These are phyloP conservation scores for Coracias cyanogaster DNA, from an alignment of 2,797 vertebrate genomes.

Conservation along the genomic window DNA sequence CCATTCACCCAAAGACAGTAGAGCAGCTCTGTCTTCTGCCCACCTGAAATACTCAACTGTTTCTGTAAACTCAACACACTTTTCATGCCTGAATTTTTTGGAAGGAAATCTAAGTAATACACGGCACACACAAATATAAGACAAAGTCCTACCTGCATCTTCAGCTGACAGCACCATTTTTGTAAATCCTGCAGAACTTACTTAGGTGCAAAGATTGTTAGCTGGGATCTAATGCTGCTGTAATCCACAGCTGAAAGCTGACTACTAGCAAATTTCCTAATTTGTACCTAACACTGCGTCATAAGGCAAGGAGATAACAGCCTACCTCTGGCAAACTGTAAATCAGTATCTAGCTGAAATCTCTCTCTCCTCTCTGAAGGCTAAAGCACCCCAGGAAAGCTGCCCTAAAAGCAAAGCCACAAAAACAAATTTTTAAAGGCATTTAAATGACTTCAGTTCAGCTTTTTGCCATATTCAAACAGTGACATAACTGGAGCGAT, in stretches of 20 bases:
- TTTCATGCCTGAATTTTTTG: background rate
- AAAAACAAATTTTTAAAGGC: conserved; percentile 1
- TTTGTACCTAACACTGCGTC: background rate
- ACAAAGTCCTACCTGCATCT: background rate
- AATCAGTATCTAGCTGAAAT: background rate
- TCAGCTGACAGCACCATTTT: background rate
- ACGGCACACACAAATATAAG: background rate
- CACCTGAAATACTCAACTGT: background rate
- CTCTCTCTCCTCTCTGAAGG: background rate
- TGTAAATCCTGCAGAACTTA: background rate
- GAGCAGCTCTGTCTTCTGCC: background rate
- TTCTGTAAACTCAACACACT: background rate
- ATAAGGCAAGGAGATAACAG: background rate
- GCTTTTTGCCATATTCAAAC: conserved; percentile 1
- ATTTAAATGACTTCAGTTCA: background rate
- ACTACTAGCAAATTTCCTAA: background rate
- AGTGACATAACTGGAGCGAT: conserved; percentile 47
- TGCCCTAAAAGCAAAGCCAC: background rate
- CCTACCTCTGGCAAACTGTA: background rate
- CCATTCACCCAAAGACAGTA: fast-evolving
- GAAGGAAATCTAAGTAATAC: background rate
- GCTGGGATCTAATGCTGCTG: background rate
- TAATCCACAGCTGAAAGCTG: background rate
- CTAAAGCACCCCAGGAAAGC: background rate
- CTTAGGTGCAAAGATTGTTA: background rate